Conservation (phyloP, 2,888 invertebrate species). For the Eupeodes latifasciatus region DNA sequence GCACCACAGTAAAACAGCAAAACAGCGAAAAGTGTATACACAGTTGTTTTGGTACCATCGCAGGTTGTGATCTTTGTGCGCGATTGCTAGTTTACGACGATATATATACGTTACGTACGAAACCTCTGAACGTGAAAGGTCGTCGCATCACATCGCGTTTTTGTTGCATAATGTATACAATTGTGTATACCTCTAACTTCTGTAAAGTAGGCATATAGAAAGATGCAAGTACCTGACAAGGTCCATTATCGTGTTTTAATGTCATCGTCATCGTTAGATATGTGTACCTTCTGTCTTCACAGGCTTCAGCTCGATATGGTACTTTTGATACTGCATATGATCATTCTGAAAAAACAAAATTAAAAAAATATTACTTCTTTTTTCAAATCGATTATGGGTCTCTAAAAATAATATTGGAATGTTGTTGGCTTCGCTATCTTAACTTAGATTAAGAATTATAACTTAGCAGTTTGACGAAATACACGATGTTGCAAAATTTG, state of each 20-base stretch:
- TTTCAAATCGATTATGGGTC: background rate
- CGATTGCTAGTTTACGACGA: conserved; percentile 60
- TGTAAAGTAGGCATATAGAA: background rate
- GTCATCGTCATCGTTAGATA: conserved; percentile 51
- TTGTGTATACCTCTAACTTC: background rate
- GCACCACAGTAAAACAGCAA: conserved; percentile 3
- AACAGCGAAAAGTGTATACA: background rate
- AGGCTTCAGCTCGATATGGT: conserved; percentile 43
- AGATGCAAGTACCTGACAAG: conserved; percentile 70
- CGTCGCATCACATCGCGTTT: conserved; percentile 31
- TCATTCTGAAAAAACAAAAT: conserved; percentile 6
- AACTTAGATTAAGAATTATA: no score
- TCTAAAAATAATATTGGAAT: no score
- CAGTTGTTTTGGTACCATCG: conserved; percentile 36
- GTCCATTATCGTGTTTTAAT: conserved; percentile 73
- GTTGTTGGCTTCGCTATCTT: no score
- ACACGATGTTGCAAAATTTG: no score
- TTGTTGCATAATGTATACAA: conserved; percentile 7
- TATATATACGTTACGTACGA: no score
- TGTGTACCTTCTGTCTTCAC: conserved; percentile 7
- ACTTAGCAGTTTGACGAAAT: no score
- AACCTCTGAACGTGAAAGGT: conserved; percentile 71
- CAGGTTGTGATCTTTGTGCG: conserved; percentile 75
- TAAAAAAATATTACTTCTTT: background rate
- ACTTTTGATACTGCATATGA: background rate